phyloP scores from a whole-genome alignment of 2,797 vertebrate species.

The Eptatretus atami region DNA sequence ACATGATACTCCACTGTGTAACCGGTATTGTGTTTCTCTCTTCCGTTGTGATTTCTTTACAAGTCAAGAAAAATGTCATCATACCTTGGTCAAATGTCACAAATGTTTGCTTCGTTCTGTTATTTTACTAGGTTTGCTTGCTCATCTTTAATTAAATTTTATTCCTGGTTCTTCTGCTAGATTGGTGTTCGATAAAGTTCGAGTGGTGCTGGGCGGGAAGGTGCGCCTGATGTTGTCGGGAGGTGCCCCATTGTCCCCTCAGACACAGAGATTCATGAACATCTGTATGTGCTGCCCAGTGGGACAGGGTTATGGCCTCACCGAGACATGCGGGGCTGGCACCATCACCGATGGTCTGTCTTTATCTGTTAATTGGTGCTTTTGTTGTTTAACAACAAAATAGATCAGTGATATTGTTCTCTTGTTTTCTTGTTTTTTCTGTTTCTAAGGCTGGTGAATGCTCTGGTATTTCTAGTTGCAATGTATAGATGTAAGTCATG shows the following conservation, averaged over 20 bases:
- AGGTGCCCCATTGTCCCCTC: conserved; percentile 53
- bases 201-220: conserved; percentile 43
- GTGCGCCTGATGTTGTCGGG: conserved; percentile 47
- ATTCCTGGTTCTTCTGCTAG: conserved; percentile 12
- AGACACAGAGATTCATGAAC: conserved; percentile 89
- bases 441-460: no score
- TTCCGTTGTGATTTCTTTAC: neutral
- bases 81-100: no score
- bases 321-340: conserved; percentile 55
- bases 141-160: no score
- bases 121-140: no score
- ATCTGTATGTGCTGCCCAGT: conserved; percentile 83
- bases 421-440: neutral
- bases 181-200: conserved; percentile 50
- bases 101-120: no score
- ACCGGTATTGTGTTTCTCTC: conserved; percentile 28
- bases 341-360: conserved; percentile 46
- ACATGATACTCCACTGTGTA: conserved; percentile 39
- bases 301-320: conserved; percentile 74
- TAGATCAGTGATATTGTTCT: neutral
- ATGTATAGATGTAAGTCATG: no score
- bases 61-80: no score
- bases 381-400: neutral
- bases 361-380: conserved; percentile 9
- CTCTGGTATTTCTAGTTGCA: no score